Percentiles rank a stretch among this genome's conserved stretches.
These are phyloP conservation scores for Knipowitschia caucasica DNA, from an alignment of 2,797 vertebrate species.

Conservation along the genomic window DNA sequence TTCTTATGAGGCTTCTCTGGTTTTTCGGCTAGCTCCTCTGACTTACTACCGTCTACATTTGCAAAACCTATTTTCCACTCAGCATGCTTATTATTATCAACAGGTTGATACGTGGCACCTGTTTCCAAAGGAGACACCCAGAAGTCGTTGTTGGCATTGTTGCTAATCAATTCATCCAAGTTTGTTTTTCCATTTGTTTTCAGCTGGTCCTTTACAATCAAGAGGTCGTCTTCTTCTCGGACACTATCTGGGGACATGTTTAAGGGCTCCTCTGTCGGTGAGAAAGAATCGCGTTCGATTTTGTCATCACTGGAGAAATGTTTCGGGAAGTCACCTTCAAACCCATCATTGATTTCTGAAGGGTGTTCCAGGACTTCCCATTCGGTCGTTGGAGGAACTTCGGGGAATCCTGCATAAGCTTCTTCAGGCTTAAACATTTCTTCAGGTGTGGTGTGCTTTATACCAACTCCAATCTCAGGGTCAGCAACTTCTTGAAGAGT, in stretches of 20 bases:
- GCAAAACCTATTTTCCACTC: conserved; percentile 41
- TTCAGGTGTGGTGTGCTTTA: conserved; percentile 4
- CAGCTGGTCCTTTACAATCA: conserved; percentile 27
- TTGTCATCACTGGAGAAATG: not conserved
- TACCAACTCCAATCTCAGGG: conserved; percentile 3
- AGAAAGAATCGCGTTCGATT: conserved; percentile 8
- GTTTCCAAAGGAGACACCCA: conserved; percentile 62
- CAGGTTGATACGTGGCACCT: conserved; percentile 53
- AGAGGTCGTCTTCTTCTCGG: conserved; percentile 27
- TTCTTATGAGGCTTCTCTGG: conserved; percentile 20
- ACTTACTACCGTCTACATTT: conserved; percentile 41
- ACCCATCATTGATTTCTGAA: conserved; percentile 11
- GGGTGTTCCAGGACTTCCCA: conserved; percentile 43
- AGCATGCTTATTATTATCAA: conserved; percentile 20
- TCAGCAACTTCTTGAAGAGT: conserved; percentile 17
- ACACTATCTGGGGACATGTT: conserved; percentile 28
- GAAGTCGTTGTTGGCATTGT: conserved; percentile 51
- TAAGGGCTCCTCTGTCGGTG: conserved; percentile 12
- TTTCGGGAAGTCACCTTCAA: conserved; percentile 15
- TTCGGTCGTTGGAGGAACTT: conserved; percentile 32
- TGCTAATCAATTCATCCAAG: conserved; percentile 39
- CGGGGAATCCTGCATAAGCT: conserved; percentile 4
- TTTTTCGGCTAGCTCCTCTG: conserved; percentile 43
- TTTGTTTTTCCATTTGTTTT: conserved; percentile 47
- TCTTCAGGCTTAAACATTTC: conserved; percentile 22